A percentile compares a stretch with the other conserved stretches of the same genome.
phyloP scores from a whole-genome alignment of 1,140 invertebrate species.

The Cotesia typhae region DNA sequence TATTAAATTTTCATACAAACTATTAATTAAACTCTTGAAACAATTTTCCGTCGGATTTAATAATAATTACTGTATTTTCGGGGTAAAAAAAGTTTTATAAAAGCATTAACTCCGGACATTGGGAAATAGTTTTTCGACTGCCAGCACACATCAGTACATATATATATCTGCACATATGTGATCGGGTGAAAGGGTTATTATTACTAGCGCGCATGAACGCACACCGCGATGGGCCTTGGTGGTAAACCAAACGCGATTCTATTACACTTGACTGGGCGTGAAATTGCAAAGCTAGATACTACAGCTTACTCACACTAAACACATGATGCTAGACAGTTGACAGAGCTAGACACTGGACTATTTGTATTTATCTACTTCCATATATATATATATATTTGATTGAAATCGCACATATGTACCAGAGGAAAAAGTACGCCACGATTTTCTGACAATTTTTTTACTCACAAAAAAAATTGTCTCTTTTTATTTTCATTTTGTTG shows the following conservation, averaged over 20 bases:
- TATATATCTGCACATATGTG: neutral
- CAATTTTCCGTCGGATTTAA: neutral
- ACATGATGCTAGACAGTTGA: neutral
- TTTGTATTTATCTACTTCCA: neutral
- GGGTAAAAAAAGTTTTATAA: too few species aligned
- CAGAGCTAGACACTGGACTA: neutral
- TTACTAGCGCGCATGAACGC: slow-evolving; percentile 21
- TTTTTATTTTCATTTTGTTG: neutral
- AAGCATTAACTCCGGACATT: too few species aligned
- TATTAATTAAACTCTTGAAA: neutral
- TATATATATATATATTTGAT: neutral
- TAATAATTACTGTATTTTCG: neutral
- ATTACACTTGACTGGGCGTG: slow-evolving; percentile 40
- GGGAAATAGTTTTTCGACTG: neutral
- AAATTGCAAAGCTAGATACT: slow-evolving; percentile 35
- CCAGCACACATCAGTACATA: neutral
- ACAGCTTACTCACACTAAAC: neutral
- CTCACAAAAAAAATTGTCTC: neutral
- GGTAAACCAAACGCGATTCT: slow-evolving; percentile 36
- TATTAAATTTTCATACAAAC: too few species aligned
- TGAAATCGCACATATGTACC: neutral
- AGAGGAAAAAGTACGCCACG: neutral
- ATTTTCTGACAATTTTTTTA: neutral
- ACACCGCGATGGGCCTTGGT: slow-evolving; percentile 34
- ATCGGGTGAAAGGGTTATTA: slow-evolving; percentile 23